Conservation (phyloP, 2,113 vertebrate genomes). For the Leucoraja erinaceus region DNA sequence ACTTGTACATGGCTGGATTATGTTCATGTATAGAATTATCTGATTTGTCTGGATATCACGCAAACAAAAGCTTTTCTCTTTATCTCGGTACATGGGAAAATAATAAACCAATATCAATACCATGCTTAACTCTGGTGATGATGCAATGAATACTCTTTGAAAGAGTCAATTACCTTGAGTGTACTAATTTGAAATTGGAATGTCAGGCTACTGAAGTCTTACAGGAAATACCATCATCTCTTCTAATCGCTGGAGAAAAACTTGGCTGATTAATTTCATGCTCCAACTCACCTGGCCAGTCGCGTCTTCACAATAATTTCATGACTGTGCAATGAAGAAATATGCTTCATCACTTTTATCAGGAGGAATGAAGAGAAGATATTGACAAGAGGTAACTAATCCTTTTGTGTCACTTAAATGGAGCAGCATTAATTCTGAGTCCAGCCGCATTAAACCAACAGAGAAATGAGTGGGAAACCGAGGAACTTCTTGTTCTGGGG, state of each 20-base stretch:
- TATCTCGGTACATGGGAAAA: too few species aligned
- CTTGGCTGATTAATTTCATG: neutral
- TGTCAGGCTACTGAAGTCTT: too few species aligned
- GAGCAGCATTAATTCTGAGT: neutral
- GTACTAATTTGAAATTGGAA: too few species aligned
- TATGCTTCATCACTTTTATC: neutral
- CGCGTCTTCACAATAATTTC: neutral
- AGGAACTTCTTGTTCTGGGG: neutral
- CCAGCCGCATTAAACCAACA: neutral
- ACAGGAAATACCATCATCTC: neutral
- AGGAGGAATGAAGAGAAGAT: neutral
- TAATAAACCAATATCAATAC: too few species aligned
- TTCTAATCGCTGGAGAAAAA: neutral
- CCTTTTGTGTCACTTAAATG: neutral
- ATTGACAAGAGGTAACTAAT: slow-evolving; percentile 23
- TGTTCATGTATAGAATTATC: too few species aligned
- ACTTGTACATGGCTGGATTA: too few species aligned
- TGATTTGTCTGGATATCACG: too few species aligned
- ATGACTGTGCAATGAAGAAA: neutral
- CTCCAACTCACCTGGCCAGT: neutral
- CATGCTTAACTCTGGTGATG: too few species aligned
- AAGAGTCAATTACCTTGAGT: too few species aligned
- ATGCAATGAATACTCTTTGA: too few species aligned
- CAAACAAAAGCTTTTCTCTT: too few species aligned
- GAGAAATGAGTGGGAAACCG: neutral